Base-by-base conservation (phyloP, 2,888 invertebrate genomes). In the Caprella mutica region DNA sequence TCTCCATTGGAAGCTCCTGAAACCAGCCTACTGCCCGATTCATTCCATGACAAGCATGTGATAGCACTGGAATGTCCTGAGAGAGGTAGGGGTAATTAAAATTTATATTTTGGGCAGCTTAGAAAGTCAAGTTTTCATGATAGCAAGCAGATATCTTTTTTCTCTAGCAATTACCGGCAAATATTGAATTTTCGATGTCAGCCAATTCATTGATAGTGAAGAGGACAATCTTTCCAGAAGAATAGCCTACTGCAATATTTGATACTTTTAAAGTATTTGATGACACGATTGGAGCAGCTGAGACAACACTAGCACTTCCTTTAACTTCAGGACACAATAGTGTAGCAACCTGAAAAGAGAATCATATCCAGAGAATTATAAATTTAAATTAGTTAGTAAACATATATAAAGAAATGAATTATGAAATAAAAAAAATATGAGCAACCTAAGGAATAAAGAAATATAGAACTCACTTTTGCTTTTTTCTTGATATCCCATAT, bases 1-100 rank as follows among this genome's bases (percentile, higher is more conserved):
- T 93, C 88, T 43, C 64, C 64, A 52, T 64, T 58, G 21, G 50
- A 39, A 44, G 60, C 59, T 5, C 60, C 60, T 21, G 64, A 64
- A 17, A 60, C 64, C 3, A 60, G 57, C 51, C 64, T 55, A 60
- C 60, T 64, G 14, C 64, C 64, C 33, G 59, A 55, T 1, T 46
- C 33, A 35, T 64, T 60, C 64, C 64, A 64, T 3, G 60, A 48
- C 39, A 64, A 38, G 27, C 51, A 38, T 29, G 58, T 51, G 27
- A 64, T 54, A 24, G 55, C 39, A 9, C 60, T 35, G 33, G 42
- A 38, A 38, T 64, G 64, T 12, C 64, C 61, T 61, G 55, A n/a
- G n/a, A n/a, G n/a, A n/a, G n/a, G n/a, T n/a, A n/a, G n/a, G n/a
- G n/a, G n/a, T n/a, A n/a, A n/a, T n/a, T n/a, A n/a, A n/a, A n/a